Conservation (phyloP, 2,113 vertebrate species). For the Casuarius casuarius region DNA sequence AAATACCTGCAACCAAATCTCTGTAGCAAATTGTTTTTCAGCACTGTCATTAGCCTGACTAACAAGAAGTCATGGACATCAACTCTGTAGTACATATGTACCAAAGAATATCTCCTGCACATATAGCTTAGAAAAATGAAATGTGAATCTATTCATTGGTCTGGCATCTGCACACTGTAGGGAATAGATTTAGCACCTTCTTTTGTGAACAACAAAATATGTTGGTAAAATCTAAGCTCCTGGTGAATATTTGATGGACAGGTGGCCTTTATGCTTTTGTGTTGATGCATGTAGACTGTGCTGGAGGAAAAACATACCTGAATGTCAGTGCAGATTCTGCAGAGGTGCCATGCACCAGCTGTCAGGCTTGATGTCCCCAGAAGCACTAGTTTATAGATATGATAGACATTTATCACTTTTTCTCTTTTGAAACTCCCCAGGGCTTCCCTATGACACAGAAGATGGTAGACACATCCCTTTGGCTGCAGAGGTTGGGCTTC, state of each 20-base stretch:
- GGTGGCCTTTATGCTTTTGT: conserved; percentile 65
- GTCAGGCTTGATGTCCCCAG: conserved; percentile 47
- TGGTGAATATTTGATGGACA: conserved; percentile 60
- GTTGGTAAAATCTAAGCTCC: not conserved
- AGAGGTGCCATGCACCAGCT: conserved; percentile 27
- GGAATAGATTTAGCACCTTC: conserved; percentile 41
- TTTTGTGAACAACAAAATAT: conserved; percentile 39
- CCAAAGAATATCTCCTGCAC: not conserved
- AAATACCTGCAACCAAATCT: not conserved
- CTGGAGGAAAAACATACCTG: conserved; percentile 69
- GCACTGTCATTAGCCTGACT: not conserved
- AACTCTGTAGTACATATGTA: not conserved
- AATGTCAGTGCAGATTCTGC: conserved; percentile 59
- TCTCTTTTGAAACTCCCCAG: conserved; percentile 43
- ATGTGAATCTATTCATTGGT: conserved; percentile 26
- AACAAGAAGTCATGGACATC: not conserved
- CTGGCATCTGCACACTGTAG: not conserved
- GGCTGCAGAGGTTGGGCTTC: conserved; percentile 77
- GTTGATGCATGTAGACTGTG: conserved; percentile 23
- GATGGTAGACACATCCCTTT: conserved; percentile 42
- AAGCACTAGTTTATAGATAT: conserved; percentile 22
- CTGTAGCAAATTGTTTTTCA: not conserved
- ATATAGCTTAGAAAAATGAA: not conserved
- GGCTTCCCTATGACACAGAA: conserved; percentile 58
- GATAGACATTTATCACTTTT: conserved; percentile 49